A percentile compares a stretch with the other conserved stretches of the same genome.
Evolutionary conservation across 2,113 vertebrate species (phyloP).

Genomic region (Panthera leo): DNA sequence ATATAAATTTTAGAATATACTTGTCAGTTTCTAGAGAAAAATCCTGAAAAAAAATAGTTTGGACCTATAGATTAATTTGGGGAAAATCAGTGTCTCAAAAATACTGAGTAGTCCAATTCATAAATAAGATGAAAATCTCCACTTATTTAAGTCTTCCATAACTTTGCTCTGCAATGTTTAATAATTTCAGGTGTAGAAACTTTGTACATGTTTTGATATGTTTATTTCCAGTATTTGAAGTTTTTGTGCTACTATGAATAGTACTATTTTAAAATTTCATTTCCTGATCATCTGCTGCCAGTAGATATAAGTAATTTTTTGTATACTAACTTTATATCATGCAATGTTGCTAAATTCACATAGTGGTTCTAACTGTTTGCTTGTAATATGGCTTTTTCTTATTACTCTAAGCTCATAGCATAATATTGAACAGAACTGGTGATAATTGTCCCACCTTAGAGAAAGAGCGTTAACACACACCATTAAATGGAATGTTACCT

Average conservation of each 20-base stretch:
- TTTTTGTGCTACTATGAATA: background rate
- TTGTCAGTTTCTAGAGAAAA: background rate
- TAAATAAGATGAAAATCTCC: background rate
- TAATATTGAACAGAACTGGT: background rate
- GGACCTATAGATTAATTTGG: background rate
- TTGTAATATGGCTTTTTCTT: background rate
- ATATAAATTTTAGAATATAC: background rate
- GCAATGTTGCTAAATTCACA: background rate
- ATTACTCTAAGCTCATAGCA: background rate
- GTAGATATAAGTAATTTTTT: background rate
- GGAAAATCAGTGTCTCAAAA: background rate
- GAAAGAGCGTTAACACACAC: background rate
- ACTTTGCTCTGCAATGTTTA: background rate
- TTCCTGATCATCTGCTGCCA: background rate
- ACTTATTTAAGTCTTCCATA: background rate
- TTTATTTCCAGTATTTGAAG: background rate
- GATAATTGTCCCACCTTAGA: background rate
- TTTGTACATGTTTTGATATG: background rate
- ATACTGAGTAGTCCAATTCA: background rate
- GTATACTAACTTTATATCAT: background rate
- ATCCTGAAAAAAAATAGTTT: background rate
- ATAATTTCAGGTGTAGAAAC: background rate
- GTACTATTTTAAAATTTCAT: background rate
- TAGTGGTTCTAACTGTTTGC: background rate
- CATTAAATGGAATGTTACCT: background rate